Percentiles rank a stretch among this genome's conserved stretches.
These are phyloP conservation scores for Vanessa atalanta DNA, from an alignment of 1,140 invertebrate species.

Conservation along the genomic window DNA sequence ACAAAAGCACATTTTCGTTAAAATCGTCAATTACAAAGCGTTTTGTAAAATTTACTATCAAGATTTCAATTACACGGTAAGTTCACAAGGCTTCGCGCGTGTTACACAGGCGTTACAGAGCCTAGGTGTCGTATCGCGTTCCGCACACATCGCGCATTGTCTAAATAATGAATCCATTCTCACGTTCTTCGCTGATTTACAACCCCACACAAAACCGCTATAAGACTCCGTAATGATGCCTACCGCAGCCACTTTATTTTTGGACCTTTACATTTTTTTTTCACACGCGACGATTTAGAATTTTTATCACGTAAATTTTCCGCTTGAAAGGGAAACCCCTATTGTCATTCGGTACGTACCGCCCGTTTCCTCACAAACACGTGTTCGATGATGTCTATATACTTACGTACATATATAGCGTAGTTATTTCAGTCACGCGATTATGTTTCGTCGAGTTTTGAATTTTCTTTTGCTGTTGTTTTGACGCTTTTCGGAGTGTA, in stretches of 20 bases:
- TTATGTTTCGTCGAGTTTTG: constrained; percentile 63
- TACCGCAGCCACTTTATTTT: constrained; percentile 79
- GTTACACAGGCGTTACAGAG: constrained; percentile 21
- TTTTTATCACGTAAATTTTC: constrained; percentile 80
- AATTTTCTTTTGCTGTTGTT: constrained; percentile 52
- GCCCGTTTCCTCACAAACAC: constrained; percentile 74
- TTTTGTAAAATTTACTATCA: constrained; percentile 37
- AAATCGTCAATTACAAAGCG: constrained; percentile 1
- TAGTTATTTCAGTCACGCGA: constrained; percentile 76
- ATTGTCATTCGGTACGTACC: constrained; percentile 73
- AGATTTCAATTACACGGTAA: constrained; percentile 38
- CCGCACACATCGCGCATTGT: constrained; percentile 57
- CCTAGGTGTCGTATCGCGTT: constrained; percentile 45
- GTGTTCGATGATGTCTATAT: constrained; percentile 69
- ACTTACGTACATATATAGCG: constrained; percentile 54
- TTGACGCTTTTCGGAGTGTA: constrained; percentile 43
- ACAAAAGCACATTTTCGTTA: neutral
- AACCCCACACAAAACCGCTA: constrained; percentile 63
- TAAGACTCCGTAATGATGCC: constrained; percentile 74
- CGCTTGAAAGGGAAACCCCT: constrained; percentile 76
- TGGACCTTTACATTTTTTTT: constrained; percentile 73
- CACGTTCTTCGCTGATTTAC: constrained; percentile 76
- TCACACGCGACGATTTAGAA: constrained; percentile 77
- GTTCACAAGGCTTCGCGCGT: constrained; percentile 23
- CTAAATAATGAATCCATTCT: constrained; percentile 75